Evolutionary conservation across 2,797 vertebrate genomes (phyloP).

Genomic region (Eutrigla gurnardus): DNA sequence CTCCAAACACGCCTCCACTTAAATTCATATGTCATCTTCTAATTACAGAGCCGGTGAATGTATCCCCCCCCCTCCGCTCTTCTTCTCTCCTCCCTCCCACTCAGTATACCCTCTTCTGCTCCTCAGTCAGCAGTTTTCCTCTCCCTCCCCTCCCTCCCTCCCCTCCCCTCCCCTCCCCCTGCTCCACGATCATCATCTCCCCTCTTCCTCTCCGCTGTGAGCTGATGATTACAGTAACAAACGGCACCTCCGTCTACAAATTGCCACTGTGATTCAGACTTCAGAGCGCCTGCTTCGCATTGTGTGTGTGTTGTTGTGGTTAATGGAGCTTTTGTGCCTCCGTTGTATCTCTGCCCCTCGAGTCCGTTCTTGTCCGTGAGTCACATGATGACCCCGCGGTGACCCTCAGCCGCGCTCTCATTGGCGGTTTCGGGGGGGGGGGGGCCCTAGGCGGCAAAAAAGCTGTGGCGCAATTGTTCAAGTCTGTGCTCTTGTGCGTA

Average conservation of each 20-base stretch:
- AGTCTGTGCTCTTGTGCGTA: conserved; percentile 32
- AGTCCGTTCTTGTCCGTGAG: conserved; percentile 40
- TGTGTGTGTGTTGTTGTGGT: conserved; percentile 53
- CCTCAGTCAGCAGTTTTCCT: conserved; percentile 42
- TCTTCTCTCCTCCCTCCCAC: conserved; percentile 32
- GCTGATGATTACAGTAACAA: conserved; percentile 74
- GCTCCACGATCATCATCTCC: conserved; percentile 21
- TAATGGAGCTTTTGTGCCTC: conserved; percentile 49
- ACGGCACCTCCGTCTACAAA: conserved; percentile 63
- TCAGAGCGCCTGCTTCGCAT: conserved; percentile 27
- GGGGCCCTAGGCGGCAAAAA: conserved; percentile 27
- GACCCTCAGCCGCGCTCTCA: conserved; percentile 58
- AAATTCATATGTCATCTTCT: conserved; percentile 67
- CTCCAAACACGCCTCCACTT: conserved; percentile 39
- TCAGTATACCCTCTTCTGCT: conserved; percentile 14
- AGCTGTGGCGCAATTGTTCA: conserved; percentile 51
- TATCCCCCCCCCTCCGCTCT: conserved; percentile 31
- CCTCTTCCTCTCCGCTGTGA: conserved; percentile 25
- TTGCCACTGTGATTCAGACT: conserved; percentile 67
- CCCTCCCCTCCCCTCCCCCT: conserved; percentile 9
- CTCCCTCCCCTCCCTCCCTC: background rate
- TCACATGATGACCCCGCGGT: conserved; percentile 64
- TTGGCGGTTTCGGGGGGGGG: conserved; percentile 34
- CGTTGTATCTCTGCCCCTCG: conserved; percentile 21
- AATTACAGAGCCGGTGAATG: conserved; percentile 67